Base-by-base conservation (phyloP, 2,113 vertebrate species). In the Protomyctophum bolini region DNA sequence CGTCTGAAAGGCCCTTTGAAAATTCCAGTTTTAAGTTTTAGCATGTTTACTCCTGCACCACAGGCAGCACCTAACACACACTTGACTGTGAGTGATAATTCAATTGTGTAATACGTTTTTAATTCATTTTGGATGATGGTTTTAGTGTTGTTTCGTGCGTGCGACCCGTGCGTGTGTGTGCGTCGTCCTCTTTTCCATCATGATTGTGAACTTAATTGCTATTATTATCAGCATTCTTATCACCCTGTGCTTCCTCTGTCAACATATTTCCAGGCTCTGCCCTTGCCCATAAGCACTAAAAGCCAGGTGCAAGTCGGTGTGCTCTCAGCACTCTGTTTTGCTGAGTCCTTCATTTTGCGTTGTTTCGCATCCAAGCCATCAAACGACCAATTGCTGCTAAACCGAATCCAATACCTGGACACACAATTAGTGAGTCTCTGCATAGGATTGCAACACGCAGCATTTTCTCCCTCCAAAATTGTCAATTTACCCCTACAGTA, bases 1-100 rank as follows among this genome's bases (percentile, higher is more conserved):
- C 70, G 80, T 88, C 76, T 86, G 70, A 90, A 90, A 91, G 79
- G 80, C 62, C 54, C 79, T 89, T 87, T 91, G 87, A 91, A 88
- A 83, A 87, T 74, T 72, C 46, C 73, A 78, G 66, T 83, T 78
- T 71, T 21, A 64, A 76, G 86, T 69, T 68, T 74, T 79, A 83
- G 79, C 73, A 86, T 88, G 88, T 88, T 81, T 84, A 79, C 87
- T 83, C 86, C 73, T 59, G 47, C 62, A 10, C 50, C n/a, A 69
- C 69, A 45, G 82, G 77, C 76, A 58, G 79, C 76, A 58, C 51
- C 10, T 21, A 21, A 49, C 63, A 65, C 59, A 58, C 60, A 9
- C 64, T 73, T 70, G 50, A 10, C 65, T 66, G 59, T 68, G 59
- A 82, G 66, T 63, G 51, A 68, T 79, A 82, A 74, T 80, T 15